phyloP scores from a whole-genome alignment of 1,140 invertebrate species.

The Olivierus martensii region DNA sequence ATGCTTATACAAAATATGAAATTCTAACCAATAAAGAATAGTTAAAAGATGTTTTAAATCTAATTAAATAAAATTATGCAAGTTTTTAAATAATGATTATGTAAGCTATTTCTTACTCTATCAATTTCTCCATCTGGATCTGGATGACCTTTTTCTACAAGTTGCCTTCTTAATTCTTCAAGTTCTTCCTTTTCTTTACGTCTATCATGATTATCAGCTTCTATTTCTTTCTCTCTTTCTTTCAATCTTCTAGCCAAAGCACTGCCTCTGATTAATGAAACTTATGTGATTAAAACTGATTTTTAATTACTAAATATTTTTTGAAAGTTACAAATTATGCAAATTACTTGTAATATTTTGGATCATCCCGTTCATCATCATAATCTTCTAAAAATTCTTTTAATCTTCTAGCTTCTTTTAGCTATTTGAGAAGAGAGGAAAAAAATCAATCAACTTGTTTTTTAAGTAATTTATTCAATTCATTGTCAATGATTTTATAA shows the following conservation, averaged over 20 bases:
- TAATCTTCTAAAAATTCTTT: constrained; percentile 98
- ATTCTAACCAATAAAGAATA: too few relatives aligned
- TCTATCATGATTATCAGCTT: constrained; percentile 74
- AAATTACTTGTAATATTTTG: constrained; percentile 41
- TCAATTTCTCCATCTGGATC: constrained; percentile 73
- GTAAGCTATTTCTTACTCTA: constrained; percentile 45
- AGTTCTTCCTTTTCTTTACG: constrained; percentile 83
- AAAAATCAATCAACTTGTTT: too few relatives aligned
- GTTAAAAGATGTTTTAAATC: too few relatives aligned
- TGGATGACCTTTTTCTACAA: constrained; percentile 61
- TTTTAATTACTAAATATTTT: background rate
- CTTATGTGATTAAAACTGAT: background rate
- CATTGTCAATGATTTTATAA: too few relatives aligned
- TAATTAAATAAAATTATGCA: too few relatives aligned
- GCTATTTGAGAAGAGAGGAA: too few relatives aligned
- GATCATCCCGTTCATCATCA: constrained; percentile 91
- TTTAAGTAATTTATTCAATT: too few relatives aligned
- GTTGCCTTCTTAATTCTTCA: constrained; percentile 67
- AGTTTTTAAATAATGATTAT: too few relatives aligned
- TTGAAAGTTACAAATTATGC: background rate
- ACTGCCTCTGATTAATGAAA: constrained; percentile 45
- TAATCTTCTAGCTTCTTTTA: constrained; percentile 78
- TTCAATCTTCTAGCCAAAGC: constrained; percentile 72
- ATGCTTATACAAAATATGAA: too few relatives aligned
- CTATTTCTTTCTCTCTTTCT: constrained; percentile 81